Conservation (phyloP, 2,113 vertebrate species). For the Myotis lucifugus region DNA sequence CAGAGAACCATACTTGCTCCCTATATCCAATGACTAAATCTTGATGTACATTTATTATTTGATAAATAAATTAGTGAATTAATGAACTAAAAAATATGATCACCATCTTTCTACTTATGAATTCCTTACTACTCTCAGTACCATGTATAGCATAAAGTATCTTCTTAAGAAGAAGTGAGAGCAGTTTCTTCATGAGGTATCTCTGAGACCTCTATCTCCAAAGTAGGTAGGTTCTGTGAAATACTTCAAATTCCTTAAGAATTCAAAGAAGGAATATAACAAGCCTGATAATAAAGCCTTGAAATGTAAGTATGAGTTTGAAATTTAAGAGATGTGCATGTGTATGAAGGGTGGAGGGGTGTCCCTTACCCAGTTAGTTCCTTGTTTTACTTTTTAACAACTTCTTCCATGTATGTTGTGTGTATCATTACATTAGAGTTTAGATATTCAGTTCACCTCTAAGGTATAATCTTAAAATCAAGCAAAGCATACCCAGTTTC, state of each 20-base stretch:
- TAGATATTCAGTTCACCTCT: background rate
- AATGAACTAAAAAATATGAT: background rate
- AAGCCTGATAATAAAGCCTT: background rate
- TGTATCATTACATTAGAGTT: background rate
- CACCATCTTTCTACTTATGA: background rate
- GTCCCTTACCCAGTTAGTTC: background rate
- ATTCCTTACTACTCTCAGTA: background rate
- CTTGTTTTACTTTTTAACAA: background rate
- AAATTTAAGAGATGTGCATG: background rate
- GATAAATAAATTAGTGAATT: background rate
- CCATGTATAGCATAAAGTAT: background rate
- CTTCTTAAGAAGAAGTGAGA: background rate
- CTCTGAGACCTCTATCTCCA: background rate
- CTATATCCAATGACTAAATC: background rate
- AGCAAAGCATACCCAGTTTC: slow-evolving; percentile 28
- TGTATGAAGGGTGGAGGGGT: too few relatives aligned
- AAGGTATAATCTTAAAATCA: background rate
- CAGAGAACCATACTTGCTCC: background rate
- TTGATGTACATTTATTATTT: background rate
- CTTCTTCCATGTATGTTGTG: background rate
- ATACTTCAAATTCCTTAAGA: background rate
- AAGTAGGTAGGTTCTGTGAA: background rate
- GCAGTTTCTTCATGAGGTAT: background rate
- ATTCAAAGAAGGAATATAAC: background rate
- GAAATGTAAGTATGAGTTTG: background rate